Percentiles rank a stretch among this genome's conserved stretches.
Conservation (phyloP, 2,888 invertebrate species). For the Toxonevra muliebris region DNA sequence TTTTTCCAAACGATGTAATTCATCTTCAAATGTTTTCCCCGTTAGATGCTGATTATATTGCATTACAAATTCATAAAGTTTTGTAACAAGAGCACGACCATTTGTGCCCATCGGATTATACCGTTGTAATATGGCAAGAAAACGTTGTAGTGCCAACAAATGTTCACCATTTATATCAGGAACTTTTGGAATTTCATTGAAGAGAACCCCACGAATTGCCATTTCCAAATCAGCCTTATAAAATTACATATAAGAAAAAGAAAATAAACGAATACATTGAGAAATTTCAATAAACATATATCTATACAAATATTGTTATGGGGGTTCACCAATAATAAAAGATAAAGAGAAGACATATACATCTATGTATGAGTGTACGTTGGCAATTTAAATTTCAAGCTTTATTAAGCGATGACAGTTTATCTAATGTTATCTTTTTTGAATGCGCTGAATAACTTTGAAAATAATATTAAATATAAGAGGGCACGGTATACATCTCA, state of each 20-base stretch:
- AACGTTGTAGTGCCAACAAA: constrained; percentile 77
- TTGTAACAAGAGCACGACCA: constrained; percentile 73
- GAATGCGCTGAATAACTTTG: too few relatives aligned
- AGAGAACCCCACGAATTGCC: constrained; percentile 82
- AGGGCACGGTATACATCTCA: too few relatives aligned
- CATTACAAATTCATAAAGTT: constrained; percentile 69
- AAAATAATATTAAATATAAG: too few relatives aligned
- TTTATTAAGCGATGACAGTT: too few relatives aligned
- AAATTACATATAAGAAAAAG: constrained; percentile 1
- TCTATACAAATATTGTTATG: too few relatives aligned
- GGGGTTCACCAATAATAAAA: too few relatives aligned
- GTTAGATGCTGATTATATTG: constrained; percentile 66
- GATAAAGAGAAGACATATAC: too few relatives aligned
- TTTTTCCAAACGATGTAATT: constrained; percentile 68
- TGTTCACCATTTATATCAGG: constrained; percentile 76
- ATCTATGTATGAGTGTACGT: too few relatives aligned
- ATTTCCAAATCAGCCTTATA: constrained; percentile 82
- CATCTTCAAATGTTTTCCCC: constrained; percentile 71
- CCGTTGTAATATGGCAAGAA: constrained; percentile 75
- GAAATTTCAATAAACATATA: neutral
- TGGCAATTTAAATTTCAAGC: too few relatives aligned
- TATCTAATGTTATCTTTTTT: too few relatives aligned
- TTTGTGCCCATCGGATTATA: constrained; percentile 82
- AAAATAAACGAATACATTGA: neutral
- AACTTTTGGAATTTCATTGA: constrained; percentile 81